phyloP scores from a whole-genome alignment of 2,797 vertebrate genomes.

The Sandelia bainsii region DNA sequence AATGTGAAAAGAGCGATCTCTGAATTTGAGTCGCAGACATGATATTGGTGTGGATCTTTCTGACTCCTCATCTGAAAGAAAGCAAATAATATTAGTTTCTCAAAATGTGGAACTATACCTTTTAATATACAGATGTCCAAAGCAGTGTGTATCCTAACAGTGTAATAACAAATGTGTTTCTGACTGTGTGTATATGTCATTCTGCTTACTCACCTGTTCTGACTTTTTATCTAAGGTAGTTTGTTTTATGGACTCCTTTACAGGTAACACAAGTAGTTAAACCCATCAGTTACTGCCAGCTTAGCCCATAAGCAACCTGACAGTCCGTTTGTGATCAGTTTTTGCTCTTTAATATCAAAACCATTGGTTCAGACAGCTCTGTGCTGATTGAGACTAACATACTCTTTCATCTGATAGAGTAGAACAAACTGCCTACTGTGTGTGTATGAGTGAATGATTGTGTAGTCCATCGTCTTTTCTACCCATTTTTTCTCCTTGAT shows the following conservation, averaged over 20 bases:
- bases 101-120: constrained; percentile 9
- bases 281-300: neutral
- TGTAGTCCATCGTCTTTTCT: neutral
- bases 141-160: constrained; percentile 4
- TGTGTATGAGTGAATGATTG: constrained; percentile 2
- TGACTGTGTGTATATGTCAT: constrained; percentile 5
- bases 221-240: constrained; percentile 29
- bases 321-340: constrained; percentile 24
- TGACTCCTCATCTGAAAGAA: constrained; percentile 1
- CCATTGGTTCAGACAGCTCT: constrained; percentile 17
- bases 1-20: too few relatives aligned
- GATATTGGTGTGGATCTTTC: neutral
- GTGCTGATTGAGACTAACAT: constrained; percentile 10
- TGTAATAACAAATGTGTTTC: neutral
- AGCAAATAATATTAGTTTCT: constrained; percentile 1
- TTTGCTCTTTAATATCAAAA: constrained; percentile 19
- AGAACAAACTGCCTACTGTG: neutral
- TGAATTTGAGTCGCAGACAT: neutral
- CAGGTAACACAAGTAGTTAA: constrained; percentile 24
- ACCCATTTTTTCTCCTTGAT: neutral
- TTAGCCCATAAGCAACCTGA: neutral
- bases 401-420: constrained; percentile 17
- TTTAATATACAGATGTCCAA: neutral
- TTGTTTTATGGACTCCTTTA: constrained; percentile 34
- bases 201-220: neutral